Base-by-base conservation (phyloP, 2,113 vertebrate genomes). In the Columba livia region DNA sequence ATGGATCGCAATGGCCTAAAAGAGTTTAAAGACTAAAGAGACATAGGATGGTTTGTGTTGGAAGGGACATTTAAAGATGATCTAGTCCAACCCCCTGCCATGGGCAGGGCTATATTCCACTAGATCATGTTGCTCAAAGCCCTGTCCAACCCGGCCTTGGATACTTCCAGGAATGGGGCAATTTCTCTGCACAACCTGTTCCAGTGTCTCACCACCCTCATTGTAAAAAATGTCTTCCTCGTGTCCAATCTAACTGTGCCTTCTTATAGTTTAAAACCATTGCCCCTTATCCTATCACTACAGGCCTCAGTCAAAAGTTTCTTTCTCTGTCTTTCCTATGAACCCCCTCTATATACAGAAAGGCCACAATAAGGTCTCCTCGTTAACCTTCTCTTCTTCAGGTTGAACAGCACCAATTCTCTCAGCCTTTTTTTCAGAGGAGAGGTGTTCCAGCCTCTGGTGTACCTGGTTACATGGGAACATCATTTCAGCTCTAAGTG, bases 1-100 rank as follows among this genome's bases (percentile, higher is more conserved):
- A 24, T 0, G 0, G 29, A 36, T 11, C 42, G 57, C 1, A 4
- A 29, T 36, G 60, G 47, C 40, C 57, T 60, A 19, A 12, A 25
- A 71, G 53, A 86, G 21, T 13, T 61, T 50, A n/a, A 34, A 77
- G 36, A 20, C 40, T n/a, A 1, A 6, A 12, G 34, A 57, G 10
- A 3, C 29, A 28, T 24, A 28, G n/a, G 24, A 42, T 6, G 4
- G 11, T 48, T 36, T 21, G 32, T 25, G 11, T 23, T 29, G 56
- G 32, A 60, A 60, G 25, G 26, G 14, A 48, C n/a, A 25, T 48
- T 47, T 47, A 36, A 60, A 36, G 25, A 75, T 75, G 44, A 48
- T 48, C 56, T 36, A 36, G 19, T 48, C 32, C 50, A 38, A 23
- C 26, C 28, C 23, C 28, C 26, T 9, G 19, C 34, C 32, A 48